Base-by-base conservation (phyloP, 2,888 invertebrate genomes). In the Terebella lapidaria region DNA sequence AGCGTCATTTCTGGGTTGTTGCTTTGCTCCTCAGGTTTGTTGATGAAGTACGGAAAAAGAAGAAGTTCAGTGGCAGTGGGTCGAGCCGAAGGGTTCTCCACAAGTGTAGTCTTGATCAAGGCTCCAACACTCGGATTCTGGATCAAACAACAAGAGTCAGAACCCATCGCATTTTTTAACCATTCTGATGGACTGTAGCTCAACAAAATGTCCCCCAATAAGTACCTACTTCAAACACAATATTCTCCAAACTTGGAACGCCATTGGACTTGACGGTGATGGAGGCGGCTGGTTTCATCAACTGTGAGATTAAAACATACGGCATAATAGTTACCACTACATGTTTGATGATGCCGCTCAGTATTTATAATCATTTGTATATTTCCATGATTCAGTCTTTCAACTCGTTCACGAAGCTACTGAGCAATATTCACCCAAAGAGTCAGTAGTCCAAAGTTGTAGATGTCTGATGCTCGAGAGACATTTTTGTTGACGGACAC, bases 361-460 rank as follows among this genome's bases (percentile, higher is more conserved):
- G n/a, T n/a, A n/a, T n/a, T n/a, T n/a, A n/a, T n/a, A n/a, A n/a
- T n/a, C n/a, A n/a, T n/a, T n/a, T n/a, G n/a, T n/a, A n/a, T n/a
- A n/a, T n/a, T n/a, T n/a, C n/a, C n/a, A n/a, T n/a, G n/a, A n/a
- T n/a, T n/a, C n/a, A n/a, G n/a, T n/a, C n/a, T n/a, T n/a, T n/a
- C n/a, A n/a, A n/a, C n/a, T n/a, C n/a, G n/a, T n/a, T n/a, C n/a
- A n/a, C n/a, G n/a, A n/a, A n/a, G 35, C 35, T 35, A 10, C 35
- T 18, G 10, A 35, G 35, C 10, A 10, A 10, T 15, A 18, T 35
- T 10, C 29, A 61, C 60, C 62, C 65, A 51, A 46, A 65, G 58
- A 57, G 35, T 42, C 55, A 57, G 30, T 59, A 65, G 54, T 5
- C 62, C 62, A 45, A 62, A 49, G 55, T 49, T 53, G 49, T 28